Evolutionary conservation across 2,888 invertebrate genomes (phyloP).

Genomic region (Cheilosia scutellata): DNA sequence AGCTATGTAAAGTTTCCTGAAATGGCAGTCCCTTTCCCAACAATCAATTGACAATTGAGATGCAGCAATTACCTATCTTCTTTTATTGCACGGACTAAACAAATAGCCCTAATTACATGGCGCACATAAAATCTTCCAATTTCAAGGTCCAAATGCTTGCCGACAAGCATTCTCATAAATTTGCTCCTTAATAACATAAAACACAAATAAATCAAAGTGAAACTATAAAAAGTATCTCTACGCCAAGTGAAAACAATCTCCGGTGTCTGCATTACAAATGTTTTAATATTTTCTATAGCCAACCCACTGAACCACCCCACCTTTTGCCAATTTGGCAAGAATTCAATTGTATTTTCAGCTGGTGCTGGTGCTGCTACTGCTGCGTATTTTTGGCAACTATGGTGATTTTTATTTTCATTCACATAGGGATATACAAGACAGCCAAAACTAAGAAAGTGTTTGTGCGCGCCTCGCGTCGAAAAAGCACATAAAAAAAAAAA

Average conservation of each 20-base stretch:
- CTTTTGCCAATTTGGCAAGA: constrained; percentile 64
- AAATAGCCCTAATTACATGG: not conserved
- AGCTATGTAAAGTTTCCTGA: too few species aligned
- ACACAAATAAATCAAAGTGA: constrained; percentile 58
- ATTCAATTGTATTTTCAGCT: constrained; percentile 66
- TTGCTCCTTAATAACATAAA: constrained; percentile 18
- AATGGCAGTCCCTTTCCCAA: too few species aligned
- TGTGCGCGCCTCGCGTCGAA: not conserved
- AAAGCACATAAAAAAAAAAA: constrained; percentile 1
- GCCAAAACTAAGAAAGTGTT: constrained; percentile 59
- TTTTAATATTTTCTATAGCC: constrained; percentile 42
- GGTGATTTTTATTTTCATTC: constrained; percentile 35
- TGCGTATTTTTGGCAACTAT: constrained; percentile 67
- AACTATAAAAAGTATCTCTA: constrained; percentile 45
- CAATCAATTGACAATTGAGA: too few species aligned
- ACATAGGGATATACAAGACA: constrained; percentile 12
- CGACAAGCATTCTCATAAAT: constrained; percentile 16
- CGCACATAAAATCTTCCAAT: not conserved
- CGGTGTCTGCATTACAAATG: constrained; percentile 68
- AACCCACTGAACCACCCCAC: not conserved
- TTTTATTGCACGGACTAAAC: not conserved
- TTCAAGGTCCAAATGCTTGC: constrained; percentile 4
- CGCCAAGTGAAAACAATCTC: constrained; percentile 59
- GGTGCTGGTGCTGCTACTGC: constrained; percentile 15
- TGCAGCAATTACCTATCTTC: too few species aligned